phyloP scores from a whole-genome alignment of 2,113 vertebrate genomes.

The Lepisosteus oculatus region DNA sequence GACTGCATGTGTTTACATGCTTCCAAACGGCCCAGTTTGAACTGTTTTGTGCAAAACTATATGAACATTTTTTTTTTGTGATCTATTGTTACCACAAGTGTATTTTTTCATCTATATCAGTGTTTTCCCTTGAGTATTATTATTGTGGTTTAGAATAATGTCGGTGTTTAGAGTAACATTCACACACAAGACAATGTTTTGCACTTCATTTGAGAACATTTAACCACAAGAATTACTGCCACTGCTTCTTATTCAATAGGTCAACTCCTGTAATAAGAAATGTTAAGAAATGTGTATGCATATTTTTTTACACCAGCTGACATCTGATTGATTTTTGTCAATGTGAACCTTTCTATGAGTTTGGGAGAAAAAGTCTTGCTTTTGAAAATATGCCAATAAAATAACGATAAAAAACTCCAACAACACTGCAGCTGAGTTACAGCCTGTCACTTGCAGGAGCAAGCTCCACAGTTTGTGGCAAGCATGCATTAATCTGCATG shows the following conservation, averaged over 20 bases:
- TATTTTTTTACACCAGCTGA: background rate
- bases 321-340: too few species aligned
- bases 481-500: too few species aligned
- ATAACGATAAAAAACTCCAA: too few species aligned
- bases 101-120: background rate
- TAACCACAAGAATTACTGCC: slow-evolving; percentile 15
- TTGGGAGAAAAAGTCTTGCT: too few species aligned
- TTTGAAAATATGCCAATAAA: too few species aligned
- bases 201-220: slow-evolving; percentile 5
- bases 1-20: slow-evolving; percentile 2
- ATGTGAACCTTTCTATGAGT: too few species aligned
- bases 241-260: slow-evolving; percentile 33
- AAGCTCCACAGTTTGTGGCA: too few species aligned
- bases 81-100: slow-evolving; percentile 10
- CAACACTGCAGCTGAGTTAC: too few species aligned
- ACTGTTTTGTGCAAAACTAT: background rate
- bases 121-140: slow-evolving; percentile 9
- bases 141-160: slow-evolving; percentile 1
- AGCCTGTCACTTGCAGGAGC: too few species aligned
- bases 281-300: background rate
- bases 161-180: background rate
- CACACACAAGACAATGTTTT: slow-evolving; percentile 14
- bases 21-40: background rate
- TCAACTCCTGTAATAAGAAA: background rate
- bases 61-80: background rate